phyloP scores from a whole-genome alignment of 1,140 invertebrate genomes.

The Penaeus indicus region DNA sequence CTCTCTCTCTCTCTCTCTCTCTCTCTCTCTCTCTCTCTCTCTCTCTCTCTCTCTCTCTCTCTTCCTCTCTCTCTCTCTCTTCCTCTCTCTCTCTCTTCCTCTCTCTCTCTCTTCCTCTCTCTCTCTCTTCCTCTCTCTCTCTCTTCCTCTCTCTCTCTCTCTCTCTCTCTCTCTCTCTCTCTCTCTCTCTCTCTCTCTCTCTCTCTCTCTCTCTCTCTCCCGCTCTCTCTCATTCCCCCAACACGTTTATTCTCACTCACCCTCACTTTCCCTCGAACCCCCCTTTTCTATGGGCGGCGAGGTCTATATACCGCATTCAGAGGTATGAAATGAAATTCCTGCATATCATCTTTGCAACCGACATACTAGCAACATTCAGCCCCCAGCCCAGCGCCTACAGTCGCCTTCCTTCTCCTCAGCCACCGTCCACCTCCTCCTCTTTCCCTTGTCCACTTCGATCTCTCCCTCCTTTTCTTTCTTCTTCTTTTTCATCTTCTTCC shows the following conservation, averaged over 20 bases:
- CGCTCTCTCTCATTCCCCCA: background rate
- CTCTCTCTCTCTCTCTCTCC: background rate
- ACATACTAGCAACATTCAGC: background rate
- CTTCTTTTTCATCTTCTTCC: too few relatives aligned
- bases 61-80: background rate
- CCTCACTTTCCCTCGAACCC: background rate
- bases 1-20: background rate
- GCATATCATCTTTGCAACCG: too few relatives aligned
- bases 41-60: slow-evolving; percentile 3
- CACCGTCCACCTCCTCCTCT: background rate
- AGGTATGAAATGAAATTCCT: too few relatives aligned
- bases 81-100: background rate
- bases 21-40: background rate
- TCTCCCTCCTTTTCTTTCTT: background rate
- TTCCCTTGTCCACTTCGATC: background rate
- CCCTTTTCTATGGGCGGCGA: background rate
- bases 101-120: background rate
- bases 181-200: background rate
- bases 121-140: background rate
- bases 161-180: background rate
- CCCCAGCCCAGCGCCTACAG: background rate
- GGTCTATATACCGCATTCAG: too few relatives aligned
- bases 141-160: background rate
- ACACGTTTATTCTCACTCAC: background rate
- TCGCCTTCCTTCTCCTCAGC: background rate